Base-by-base conservation (phyloP, 2,113 vertebrate species). In the Myodes glareolus region DNA sequence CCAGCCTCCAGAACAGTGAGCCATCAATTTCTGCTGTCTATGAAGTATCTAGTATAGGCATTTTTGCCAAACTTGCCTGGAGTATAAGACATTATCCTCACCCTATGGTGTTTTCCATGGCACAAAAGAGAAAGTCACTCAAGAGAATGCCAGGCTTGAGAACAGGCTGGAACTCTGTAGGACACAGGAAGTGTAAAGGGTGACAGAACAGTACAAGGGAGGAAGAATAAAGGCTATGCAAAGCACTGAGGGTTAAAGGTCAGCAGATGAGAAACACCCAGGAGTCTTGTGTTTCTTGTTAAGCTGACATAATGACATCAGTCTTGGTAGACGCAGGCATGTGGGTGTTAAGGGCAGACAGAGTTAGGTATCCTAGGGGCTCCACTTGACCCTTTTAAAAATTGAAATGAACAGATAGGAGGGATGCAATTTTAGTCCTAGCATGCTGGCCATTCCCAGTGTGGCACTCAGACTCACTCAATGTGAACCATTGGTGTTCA, bases 41-140 rank as follows among this genome's bases (percentile, higher is more conserved):
- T 27, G 21, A 80, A 70, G 58, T 70, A 72, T 33, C 21, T 67
- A 89, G 23, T 13, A 3, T 33, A 47, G 47, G n/a, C 27, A 6
- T 19, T 42, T 42, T 88, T 36, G n/a, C 17, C 50, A 80, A 9
- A 80, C 63, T 16, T 55, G 29, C 9, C 47, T 58, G 50, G 19
- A 77, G 45, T 65, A 70, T 70, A 63, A 77, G 3, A 5, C 17
- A 67, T 61, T 65, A 76, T 25, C 6, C 45, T 86, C 55, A 81
- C 13, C 42, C n/a, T 45, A 52, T 67, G 67, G 17, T 10, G 36
- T 93, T 84, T 93, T 93, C 68, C 39, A 94, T 4, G 91, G 36
- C 73, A 7, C 47, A 94, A 89, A 89, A 84, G 47, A 84, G 4
- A 94, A 93, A 85, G 25, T 76, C 39, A 89, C 58, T 92, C 72